Evolutionary conservation across 2,888 invertebrate genomes (phyloP).

Genomic region (Ochropleura leucogaster): DNA sequence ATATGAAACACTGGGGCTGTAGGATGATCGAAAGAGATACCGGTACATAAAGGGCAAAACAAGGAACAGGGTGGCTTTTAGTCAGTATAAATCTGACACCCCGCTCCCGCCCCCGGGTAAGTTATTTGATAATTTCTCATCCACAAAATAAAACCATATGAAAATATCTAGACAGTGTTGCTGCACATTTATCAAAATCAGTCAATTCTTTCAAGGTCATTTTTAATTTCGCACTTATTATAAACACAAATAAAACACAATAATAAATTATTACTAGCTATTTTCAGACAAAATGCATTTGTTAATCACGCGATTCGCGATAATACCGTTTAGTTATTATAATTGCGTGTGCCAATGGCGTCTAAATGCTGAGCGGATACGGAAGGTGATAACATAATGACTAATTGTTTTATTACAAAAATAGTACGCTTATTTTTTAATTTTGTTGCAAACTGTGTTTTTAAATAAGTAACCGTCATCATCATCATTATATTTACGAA

Average conservation of each 20-base stretch:
- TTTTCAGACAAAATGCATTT: not conserved
- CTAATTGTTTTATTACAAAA: slow-evolving; percentile 11
- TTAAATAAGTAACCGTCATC: not conserved
- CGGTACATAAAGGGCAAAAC: too few relatives aligned
- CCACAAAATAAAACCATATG: too few relatives aligned
- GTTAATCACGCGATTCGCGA: slow-evolving; percentile 21
- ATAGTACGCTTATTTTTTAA: not conserved
- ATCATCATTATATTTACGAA: too few relatives aligned
- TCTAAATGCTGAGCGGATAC: not conserved
- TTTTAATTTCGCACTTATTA: not conserved
- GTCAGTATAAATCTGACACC: too few relatives aligned
- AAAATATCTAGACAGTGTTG: not conserved
- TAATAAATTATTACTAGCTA: too few relatives aligned
- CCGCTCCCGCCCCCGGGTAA: too few relatives aligned
- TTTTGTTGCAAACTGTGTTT: not conserved
- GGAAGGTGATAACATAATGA: slow-evolving; percentile 20
- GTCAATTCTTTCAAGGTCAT: not conserved
- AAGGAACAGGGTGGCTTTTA: too few relatives aligned
- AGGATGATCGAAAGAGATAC: too few relatives aligned
- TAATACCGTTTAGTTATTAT: not conserved
- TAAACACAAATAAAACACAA: not conserved
- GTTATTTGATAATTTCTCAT: too few relatives aligned
- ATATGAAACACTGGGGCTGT: too few relatives aligned
- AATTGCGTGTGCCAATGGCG: slow-evolving; percentile 19
- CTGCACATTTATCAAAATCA: not conserved